Evolutionary conservation across 1,140 invertebrate species (phyloP).

Genomic region (Brachionus asplanchnoidis): DNA sequence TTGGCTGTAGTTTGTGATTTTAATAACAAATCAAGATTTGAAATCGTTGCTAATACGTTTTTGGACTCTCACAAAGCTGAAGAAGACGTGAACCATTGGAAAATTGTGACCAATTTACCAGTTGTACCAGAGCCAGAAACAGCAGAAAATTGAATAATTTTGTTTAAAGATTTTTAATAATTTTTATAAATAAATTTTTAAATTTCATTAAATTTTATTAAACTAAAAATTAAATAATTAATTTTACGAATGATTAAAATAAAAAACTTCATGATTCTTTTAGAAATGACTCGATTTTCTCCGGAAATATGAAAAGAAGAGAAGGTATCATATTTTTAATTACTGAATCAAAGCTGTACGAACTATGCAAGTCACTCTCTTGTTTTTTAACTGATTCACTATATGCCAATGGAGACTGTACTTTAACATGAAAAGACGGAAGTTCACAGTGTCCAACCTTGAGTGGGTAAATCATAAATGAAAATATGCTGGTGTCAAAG

Average conservation of each 20-base stretch:
- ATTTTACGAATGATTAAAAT: background rate
- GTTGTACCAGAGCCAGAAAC: background rate
- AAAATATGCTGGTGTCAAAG: background rate
- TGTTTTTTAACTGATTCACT: background rate
- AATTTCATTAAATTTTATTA: background rate
- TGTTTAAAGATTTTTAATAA: background rate
- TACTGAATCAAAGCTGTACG: background rate
- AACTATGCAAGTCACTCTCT: background rate
- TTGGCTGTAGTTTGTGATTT: slow-evolving; percentile 49
- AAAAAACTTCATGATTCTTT: background rate
- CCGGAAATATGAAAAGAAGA: slow-evolving; percentile 6
- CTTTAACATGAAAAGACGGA: background rate
- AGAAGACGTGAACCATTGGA: slow-evolving; percentile 52
- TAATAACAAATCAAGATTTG: slow-evolving; percentile 47
- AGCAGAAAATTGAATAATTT: background rate
- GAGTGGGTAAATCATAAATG: background rate
- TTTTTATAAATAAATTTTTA: slow-evolving; percentile 18
- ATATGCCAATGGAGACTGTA: background rate
- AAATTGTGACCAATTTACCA: slow-evolving; percentile 36
- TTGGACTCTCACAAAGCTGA: slow-evolving; percentile 54
- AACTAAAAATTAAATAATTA: background rate
- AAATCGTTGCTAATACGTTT: slow-evolving; percentile 51
- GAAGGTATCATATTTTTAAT: slow-evolving; percentile 29
- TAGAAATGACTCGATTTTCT: background rate
- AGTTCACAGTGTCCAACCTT: slow-evolving; percentile 5